phyloP scores from a whole-genome alignment of 2,113 vertebrate genomes.

The Hyperopisus bebe region DNA sequence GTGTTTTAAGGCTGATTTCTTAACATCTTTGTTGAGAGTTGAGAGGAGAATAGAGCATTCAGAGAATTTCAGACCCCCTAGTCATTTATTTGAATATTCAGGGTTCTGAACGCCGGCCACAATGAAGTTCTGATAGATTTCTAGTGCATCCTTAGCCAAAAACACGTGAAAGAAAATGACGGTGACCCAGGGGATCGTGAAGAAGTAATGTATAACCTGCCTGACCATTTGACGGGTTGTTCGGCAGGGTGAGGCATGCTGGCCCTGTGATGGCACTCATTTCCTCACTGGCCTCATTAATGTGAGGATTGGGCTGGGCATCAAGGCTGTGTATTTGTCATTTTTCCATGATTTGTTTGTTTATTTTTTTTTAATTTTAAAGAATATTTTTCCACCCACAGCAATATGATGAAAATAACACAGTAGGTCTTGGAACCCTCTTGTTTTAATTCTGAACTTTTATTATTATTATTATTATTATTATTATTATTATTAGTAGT shows the following conservation, averaged over 20 bases:
- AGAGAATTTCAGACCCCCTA: not conserved
- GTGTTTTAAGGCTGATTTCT: not conserved
- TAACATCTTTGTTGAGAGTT: not conserved
- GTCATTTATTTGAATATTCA: not conserved
- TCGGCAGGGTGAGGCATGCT: not conserved
- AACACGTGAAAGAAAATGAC: not conserved
- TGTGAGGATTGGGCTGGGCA: conserved; percentile 35
- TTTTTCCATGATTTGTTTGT: not conserved
- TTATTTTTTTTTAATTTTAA: not conserved
- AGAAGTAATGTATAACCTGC: not conserved
- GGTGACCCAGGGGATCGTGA: conserved; percentile 10
- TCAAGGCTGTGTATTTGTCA: conserved; percentile 18
- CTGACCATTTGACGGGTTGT: not conserved
- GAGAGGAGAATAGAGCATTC: not conserved
- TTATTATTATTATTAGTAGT: too few species aligned
- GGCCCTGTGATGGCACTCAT: not conserved
- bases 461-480: not conserved
- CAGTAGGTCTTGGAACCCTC: not conserved
- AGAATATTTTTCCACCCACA: not conserved
- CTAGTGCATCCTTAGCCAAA: not conserved
- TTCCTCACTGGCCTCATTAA: conserved; percentile 27
- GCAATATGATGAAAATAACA: not conserved
- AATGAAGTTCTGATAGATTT: not conserved
- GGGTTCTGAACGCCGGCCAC: not conserved
- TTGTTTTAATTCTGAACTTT: not conserved